phyloP scores from a whole-genome alignment of 1,140 invertebrate species.

The Lepidotrigona ventralis region DNA sequence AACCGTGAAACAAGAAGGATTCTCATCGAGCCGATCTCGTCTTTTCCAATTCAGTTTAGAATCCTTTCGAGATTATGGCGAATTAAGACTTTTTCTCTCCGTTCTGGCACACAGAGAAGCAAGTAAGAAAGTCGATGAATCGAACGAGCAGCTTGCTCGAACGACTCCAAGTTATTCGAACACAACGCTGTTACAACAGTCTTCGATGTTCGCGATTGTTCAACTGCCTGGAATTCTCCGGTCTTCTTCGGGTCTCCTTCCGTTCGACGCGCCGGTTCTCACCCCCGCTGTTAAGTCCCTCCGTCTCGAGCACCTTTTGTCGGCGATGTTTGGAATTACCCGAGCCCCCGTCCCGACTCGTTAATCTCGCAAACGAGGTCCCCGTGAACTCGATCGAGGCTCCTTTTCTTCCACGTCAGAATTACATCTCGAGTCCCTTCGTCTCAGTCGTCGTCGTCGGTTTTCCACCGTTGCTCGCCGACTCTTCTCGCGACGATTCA shows the following conservation, averaged over 20 bases:
- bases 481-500: not conserved
- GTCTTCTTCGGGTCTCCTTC: not conserved
- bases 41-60: not conserved
- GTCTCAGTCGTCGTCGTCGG: slow-evolving; percentile 15
- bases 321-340: slow-evolving; percentile 36
- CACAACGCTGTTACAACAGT: not conserved
- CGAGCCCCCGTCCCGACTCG: not conserved
- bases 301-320: slow-evolving; percentile 25
- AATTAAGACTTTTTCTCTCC: not conserved
- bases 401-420: slow-evolving; percentile 43
- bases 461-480: slow-evolving; percentile 6
- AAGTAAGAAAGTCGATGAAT: not conserved
- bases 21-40: not conserved
- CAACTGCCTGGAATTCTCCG: slow-evolving; percentile 7
- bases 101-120: not conserved
- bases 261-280: not conserved
- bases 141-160: not conserved
- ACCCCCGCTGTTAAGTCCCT: slow-evolving; percentile 10
- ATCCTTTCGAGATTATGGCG: not conserved
- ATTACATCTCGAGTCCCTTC: slow-evolving; percentile 35
- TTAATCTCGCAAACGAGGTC: slow-evolving; percentile 48
- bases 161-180: slow-evolving; percentile 8
- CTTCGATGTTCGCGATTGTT: slow-evolving; percentile 15
- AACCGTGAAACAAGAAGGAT: not conserved
- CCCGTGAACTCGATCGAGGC: slow-evolving; percentile 14